Evolutionary conservation across 2,888 invertebrate species (phyloP), one percentile per base, ranked within the genome.

Genomic region (Atherix ibis): DNA sequence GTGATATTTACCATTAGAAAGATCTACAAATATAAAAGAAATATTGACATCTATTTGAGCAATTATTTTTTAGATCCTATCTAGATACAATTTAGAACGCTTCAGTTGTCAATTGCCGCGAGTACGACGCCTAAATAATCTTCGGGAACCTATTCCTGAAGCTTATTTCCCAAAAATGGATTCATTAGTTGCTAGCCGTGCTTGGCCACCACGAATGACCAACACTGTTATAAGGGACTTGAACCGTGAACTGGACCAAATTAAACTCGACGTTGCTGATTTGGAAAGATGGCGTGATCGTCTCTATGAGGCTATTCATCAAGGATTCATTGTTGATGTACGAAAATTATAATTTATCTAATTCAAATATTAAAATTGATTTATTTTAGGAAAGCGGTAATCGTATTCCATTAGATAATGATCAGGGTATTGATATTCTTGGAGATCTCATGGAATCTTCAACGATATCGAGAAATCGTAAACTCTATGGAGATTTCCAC

Each of bases 121-220:
- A 1, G 73, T 73, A 3, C 59, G 60, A 13, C 67, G 73, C 2
- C 68, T 67, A 42, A 66, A 65, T 40, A 67, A 80, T 53, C 70
- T 76, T 57, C 64, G 70, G 2, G 66, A 67, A 8, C 72, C 78
- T 4, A 76, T 84, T 42, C 53, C 56, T 0, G 80, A 83, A 53
- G 83, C 71, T 0, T 83, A 84, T 57, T 83, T 82, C 64, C 77
- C 82, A 1, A 83, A 83, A 57, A 58, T 84, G 47, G 77, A 81
- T 58, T 77, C 76, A 6, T 62, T 73, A 41, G 73, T 79, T 5
- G 71, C 81, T 14, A 75, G 75, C 47, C 62, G 78, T 5, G 61
- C 73, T 2, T 81, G 76, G 75, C 77, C 81, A 1, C 68, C 77
- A 0, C 65, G 80, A 45, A 70, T 71, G 15, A 58, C 62, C 0